Evolutionary conservation across 2,113 vertebrate genomes (phyloP).

Genomic region (Motacilla tschutschensis): DNA sequence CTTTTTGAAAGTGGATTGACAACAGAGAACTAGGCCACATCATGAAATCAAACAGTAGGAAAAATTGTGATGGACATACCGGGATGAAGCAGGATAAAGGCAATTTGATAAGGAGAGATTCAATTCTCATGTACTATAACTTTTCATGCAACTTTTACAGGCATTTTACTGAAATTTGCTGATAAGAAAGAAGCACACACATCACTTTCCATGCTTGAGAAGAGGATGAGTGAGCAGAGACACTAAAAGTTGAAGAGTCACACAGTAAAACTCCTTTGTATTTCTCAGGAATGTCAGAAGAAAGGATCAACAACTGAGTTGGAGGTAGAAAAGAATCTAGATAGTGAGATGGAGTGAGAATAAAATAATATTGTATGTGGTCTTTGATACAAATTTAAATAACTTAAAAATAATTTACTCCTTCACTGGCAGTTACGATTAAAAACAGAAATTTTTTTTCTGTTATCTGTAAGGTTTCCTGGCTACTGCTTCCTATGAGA

Average conservation of each 20-base stretch:
- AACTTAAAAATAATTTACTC: background rate
- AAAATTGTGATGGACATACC: background rate
- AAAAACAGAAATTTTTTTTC: background rate
- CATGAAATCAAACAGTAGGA: background rate
- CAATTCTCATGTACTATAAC: background rate
- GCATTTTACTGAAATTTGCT: background rate
- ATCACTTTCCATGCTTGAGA: background rate
- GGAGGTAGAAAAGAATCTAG: background rate
- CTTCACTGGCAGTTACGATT: background rate
- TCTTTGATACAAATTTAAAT: background rate
- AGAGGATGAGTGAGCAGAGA: background rate
- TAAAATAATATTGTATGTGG: background rate
- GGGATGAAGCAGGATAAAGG: background rate
- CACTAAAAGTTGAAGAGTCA: background rate
- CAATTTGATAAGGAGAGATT: background rate
- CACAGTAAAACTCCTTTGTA: background rate
- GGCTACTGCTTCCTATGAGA: background rate
- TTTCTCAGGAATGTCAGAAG: background rate
- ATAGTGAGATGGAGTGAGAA: background rate
- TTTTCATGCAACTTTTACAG: background rate
- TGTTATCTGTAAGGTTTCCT: background rate
- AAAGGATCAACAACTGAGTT: background rate
- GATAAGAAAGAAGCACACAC: accelerated
- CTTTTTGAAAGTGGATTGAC: background rate
- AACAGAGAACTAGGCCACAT: background rate